Conservation (phyloP, 2,797 vertebrate species). For the Artibeus jamaicensis region DNA sequence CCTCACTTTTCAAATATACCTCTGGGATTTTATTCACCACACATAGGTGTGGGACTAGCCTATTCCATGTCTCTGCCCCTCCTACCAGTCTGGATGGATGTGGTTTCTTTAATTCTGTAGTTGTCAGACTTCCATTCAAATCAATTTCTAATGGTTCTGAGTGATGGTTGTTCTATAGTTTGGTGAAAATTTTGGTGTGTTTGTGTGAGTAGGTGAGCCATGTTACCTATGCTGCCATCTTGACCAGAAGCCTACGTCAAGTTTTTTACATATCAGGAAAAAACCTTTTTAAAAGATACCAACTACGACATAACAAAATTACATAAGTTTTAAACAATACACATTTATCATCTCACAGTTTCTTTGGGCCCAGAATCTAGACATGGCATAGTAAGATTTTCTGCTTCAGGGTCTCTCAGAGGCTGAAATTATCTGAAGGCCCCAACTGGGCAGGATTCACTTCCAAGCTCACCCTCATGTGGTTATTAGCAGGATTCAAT, state of each 20-base stretch:
- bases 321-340: neutral
- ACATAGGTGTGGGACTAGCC: neutral
- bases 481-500: neutral
- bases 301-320: slow-evolving; percentile 15
- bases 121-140: neutral
- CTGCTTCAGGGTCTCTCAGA: neutral
- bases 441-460: neutral
- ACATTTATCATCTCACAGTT: neutral
- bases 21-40: too few species aligned
- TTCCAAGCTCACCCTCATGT: neutral
- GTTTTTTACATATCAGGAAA: slow-evolving; percentile 18
- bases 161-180: neutral
- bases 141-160: neutral
- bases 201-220: neutral
- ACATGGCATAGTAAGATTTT: neutral
- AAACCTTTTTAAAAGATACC: neutral
- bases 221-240: neutral
- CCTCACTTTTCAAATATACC: too few species aligned
- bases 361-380: neutral
- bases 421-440: neutral
- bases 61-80: neutral
- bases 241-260: neutral
- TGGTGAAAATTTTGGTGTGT: neutral
- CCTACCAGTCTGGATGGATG: neutral
- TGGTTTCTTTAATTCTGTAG: neutral